Conservation (phyloP, 2,888 invertebrate species). For the Harpagoxenus sublaevis region DNA sequence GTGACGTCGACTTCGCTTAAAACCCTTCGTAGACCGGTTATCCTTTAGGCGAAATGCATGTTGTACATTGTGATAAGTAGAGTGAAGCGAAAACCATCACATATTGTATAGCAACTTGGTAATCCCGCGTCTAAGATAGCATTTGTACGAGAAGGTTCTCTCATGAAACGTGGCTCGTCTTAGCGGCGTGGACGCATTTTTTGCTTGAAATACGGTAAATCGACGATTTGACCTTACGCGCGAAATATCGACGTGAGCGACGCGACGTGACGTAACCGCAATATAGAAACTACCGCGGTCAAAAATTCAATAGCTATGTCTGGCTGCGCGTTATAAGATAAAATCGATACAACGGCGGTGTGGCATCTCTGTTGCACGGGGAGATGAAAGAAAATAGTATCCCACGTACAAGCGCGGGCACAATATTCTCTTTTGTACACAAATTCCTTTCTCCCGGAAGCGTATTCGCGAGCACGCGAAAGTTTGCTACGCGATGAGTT, state of each 20-base stretch:
- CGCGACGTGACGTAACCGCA: conserved; percentile 13
- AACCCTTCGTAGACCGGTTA: conserved; percentile 45
- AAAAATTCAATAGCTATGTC: conserved; percentile 57
- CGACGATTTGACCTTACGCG: conserved; percentile 14
- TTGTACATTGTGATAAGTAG: conserved; percentile 30
- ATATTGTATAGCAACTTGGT: conserved; percentile 9
- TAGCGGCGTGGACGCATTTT: neutral
- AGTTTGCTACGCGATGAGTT: conserved; percentile 37
- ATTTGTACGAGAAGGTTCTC: neutral
- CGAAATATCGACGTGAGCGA: conserved; percentile 19
- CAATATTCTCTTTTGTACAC: conserved; percentile 15
- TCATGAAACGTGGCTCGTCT: neutral
- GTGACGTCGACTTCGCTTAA: conserved; percentile 58
- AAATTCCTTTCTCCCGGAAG: conserved; percentile 55
- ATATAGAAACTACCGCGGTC: conserved; percentile 51
- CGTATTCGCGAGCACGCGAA: conserved; percentile 35
- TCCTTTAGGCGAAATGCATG: conserved; percentile 49
- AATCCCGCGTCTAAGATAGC: conserved; percentile 17
- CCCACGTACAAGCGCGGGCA: neutral
- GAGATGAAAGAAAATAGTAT: conserved; percentile 58
- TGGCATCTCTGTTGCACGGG: conserved; percentile 48
- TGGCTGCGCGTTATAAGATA: conserved; percentile 52
- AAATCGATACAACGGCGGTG: conserved; percentile 62
- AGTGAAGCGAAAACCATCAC: conserved; percentile 27
- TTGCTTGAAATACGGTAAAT: neutral